Percentiles rank a stretch among this genome's conserved stretches.
These are phyloP conservation scores for Egretta garzetta DNA, from an alignment of 2,113 vertebrate species.

Conservation along the genomic window DNA sequence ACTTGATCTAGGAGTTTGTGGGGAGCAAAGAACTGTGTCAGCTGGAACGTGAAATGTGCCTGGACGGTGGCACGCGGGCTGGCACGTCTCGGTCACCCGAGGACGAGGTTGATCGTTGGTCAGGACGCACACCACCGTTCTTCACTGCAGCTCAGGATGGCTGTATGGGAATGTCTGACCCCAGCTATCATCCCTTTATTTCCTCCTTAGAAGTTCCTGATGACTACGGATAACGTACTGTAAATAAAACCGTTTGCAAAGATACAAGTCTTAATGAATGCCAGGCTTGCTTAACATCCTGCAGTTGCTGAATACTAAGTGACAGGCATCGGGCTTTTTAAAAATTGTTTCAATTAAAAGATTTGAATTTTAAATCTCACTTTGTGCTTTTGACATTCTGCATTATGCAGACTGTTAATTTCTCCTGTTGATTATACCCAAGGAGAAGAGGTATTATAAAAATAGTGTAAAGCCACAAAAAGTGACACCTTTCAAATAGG, in stretches of 20 bases:
- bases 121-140: not conserved
- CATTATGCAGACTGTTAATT: not conserved
- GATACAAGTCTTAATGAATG: not conserved
- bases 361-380: not conserved
- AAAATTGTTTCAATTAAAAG: not conserved
- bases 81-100: accelerated
- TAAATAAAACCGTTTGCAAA: not conserved
- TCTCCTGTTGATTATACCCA: not conserved
- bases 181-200: not conserved
- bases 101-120: not conserved
- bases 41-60: not conserved
- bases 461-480: not conserved
- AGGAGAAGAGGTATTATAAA: not conserved
- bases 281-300: not conserved
- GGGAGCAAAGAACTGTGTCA: not conserved
- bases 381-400: not conserved
- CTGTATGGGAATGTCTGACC: accelerated
- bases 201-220: not conserved
- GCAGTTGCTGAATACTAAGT: not conserved
- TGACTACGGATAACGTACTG: accelerated
- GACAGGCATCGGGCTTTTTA: not conserved
- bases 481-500: not conserved
- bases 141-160: not conserved
- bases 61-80: accelerated
- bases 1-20: not conserved